Evolutionary conservation across 1,140 invertebrate species (phyloP), one percentile per base, ranked within the genome.

Genomic region (Brachionus sp.): DNA sequence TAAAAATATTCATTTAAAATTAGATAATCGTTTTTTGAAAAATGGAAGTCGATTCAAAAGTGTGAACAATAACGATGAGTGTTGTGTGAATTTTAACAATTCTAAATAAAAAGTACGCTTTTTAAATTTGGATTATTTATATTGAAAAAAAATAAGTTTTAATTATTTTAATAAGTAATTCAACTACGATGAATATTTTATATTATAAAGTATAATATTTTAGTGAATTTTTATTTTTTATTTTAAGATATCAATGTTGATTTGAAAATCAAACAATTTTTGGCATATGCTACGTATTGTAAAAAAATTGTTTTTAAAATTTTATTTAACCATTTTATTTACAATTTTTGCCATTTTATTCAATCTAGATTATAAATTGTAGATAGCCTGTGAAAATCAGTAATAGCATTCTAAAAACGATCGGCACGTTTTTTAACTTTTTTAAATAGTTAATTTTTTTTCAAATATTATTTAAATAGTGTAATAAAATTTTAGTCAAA

Each of bases 21-120:
- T 37, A 70, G 66, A 70, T 39, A 23, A 39, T 39, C 66, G 35
- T 16, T 37, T 19, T 39, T 4, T 37, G 29, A 70, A 70, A 70
- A 39, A 19, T 70, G 66, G 35, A 7, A 39, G 16, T 37, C 35
- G 66, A 16, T 37, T 5, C n/a, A 16, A 37, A 16, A 70, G 16
- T 70, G 5, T 70, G 5, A 70, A 70, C 37, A 70, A 70, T 70
- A 70, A 70, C 16, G 37, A 70, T 16, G 35, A 70, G n/a, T 42
- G 0, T 39, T 37, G 35, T 39, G 16, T 37, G 3, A 39, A 70
- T 70, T 70, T 70, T 4, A 39, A 37, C 5, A 39, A 70, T 37
- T 5, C 57, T 23, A 66, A 66, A 66, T 66, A 66, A 37, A 33
- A 12, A 66, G 33, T 66, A 37, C 19, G 25, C 4, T 25, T 12